Base-by-base conservation (phyloP, 1,140 invertebrate species). In the Hycleus phaleratus region DNA sequence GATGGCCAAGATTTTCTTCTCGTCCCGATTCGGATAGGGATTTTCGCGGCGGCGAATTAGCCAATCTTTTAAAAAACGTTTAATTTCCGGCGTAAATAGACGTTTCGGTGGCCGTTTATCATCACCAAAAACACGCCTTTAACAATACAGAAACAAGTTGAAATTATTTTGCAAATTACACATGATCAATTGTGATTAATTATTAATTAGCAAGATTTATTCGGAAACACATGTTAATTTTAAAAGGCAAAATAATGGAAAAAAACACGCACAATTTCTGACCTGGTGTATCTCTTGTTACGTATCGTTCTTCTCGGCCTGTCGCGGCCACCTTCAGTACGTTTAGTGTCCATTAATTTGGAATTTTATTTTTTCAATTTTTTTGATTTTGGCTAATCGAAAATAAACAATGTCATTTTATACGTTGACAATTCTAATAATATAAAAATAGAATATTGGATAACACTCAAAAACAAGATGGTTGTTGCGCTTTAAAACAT, bases 61-160 rank as follows among this genome's bases (percentile, higher is more conserved):
- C 85, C 85, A 87, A 58, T 84, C 82, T 73, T 87, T 87, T 8
- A 87, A 71, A 72, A 81, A 84, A 47, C 80, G 75, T 65, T 87
- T 87, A 50, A 86, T 87, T 75, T 87, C 85, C 52, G 85, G 85
- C 8, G 85, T 87, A 67, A 87, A 86, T 2, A 87, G 74, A 38
- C 82, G 75, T 67, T 87, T 87, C 43, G 80, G 78, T 32, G 82
- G 79, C n/a, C 82, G 74, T 61, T 78, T 77, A 32, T 81, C 80
- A 43, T 78, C 77, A 10, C 76, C 76, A 61, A 79, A 77, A 48
- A 73, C 74, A 68, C 78, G 75, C 65, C 81, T 82, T 68, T 10
- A 9, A 49, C 26, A 26, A 26, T 18, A 47, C 38, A 47, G 12
- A n/a, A 6, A 42, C 10, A 10, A n/a, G 8, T 8, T 42, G 1